phyloP scores from a whole-genome alignment of 2,888 invertebrate genomes.

The Meiosimyza platycephala region DNA sequence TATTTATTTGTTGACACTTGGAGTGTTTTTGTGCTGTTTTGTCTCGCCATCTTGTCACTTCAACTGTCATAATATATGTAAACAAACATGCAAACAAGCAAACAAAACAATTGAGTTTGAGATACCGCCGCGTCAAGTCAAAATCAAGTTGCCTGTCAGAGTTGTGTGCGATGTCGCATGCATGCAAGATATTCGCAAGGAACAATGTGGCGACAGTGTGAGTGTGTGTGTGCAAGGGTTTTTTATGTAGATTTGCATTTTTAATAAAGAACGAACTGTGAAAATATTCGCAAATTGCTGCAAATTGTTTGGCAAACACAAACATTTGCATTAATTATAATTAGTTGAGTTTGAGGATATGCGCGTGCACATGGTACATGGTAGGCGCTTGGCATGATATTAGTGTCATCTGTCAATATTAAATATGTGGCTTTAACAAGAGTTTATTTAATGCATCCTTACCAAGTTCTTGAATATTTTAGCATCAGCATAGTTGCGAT shows the following conservation, averaged over 20 bases:
- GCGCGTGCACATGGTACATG: too few species aligned
- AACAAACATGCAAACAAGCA: conserved; percentile 28
- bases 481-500: too few species aligned
- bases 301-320: conserved; percentile 61
- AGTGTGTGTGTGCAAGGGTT: conserved; percentile 48
- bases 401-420: too few species aligned
- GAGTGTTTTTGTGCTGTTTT: conserved; percentile 10
- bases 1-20: conserved; percentile 22
- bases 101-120: conserved; percentile 20
- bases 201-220: conserved; percentile 8
- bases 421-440: too few species aligned
- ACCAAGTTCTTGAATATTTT: too few species aligned
- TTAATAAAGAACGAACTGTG: conserved; percentile 57
- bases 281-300: conserved; percentile 55
- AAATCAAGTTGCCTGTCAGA: background rate
- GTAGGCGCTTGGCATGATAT: too few species aligned
- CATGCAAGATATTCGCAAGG: conserved; percentile 47
- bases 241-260: conserved; percentile 62
- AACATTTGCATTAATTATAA: conserved; percentile 26
- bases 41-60: conserved; percentile 43
- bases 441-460: too few species aligned
- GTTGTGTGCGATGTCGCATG: conserved; percentile 34
- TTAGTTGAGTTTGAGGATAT: background rate
- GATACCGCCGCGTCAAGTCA: background rate
- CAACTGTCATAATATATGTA: conserved; percentile 41